These are phyloP conservation scores for Lepeophtheirus nordmannii DNA, from an alignment of 2,888 invertebrate species.

Conservation along the genomic window DNA sequence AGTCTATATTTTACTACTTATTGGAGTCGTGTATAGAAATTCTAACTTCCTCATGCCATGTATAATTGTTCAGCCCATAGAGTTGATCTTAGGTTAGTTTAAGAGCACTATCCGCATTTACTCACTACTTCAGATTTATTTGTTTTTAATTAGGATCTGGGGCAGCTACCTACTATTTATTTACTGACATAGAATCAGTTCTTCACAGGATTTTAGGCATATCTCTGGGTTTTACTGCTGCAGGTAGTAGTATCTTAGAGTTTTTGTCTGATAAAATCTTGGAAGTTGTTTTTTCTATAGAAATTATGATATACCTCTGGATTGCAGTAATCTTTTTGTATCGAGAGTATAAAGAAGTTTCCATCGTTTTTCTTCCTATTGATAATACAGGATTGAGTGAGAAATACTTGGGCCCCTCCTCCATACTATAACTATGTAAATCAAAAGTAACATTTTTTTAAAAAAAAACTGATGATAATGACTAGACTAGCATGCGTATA, in stretches of 20 bases:
- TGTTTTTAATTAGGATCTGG: slow-evolving; percentile 2
- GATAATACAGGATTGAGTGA: not conserved
- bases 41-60: not conserved
- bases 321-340: not conserved
- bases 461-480: no score
- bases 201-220: not conserved
- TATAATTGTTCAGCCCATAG: not conserved
- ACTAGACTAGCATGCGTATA: not conserved
- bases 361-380: not conserved
- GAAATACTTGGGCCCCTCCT: not conserved
- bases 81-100: not conserved
- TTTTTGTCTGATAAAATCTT: no score
- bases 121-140: not conserved
- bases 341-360: not conserved
- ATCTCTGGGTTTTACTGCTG: not conserved
- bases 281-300: not conserved
- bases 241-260: not conserved
- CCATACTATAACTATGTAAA: not conserved
- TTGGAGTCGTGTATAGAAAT: not conserved
- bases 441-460: not conserved
- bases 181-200: not conserved
- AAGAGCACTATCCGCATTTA: no score
- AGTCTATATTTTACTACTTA: not conserved
- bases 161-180: not conserved
- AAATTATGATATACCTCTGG: not conserved